phyloP scores from a whole-genome alignment of 1,140 invertebrate genomes.

The Macrobrachium rosenbergii region DNA sequence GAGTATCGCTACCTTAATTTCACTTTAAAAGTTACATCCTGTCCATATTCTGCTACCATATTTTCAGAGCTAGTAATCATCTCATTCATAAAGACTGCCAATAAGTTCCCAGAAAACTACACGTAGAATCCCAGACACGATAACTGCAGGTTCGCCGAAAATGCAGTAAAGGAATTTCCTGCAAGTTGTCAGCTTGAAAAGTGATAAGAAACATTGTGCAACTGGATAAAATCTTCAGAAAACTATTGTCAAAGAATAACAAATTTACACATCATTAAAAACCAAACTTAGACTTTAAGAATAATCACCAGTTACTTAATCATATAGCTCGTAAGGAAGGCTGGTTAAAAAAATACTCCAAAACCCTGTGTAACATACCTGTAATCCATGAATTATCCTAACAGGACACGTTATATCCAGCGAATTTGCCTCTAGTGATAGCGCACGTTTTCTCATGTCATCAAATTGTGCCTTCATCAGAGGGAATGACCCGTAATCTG shows the following conservation, averaged over 20 bases:
- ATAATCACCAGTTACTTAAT: not conserved
- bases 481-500: constrained; percentile 40
- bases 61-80: no score
- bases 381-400: constrained; percentile 40
- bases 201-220: not conserved
- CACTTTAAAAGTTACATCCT: no score
- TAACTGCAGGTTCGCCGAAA: not conserved
- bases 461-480: constrained; percentile 12
- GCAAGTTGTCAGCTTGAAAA: no score
- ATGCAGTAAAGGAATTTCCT: not conserved
- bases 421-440: not conserved
- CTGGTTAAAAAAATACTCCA: no score
- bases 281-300: not conserved
- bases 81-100: no score
- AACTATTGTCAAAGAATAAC: no score
- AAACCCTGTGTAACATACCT: not conserved
- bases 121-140: no score
- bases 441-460: constrained; percentile 17
- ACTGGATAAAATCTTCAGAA: not conserved
- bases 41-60: no score
- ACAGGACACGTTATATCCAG: constrained; percentile 14
- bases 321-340: no score
- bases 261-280: no score
- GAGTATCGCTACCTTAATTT: no score
- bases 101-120: no score